Percentiles rank a stretch among this genome's conserved stretches.
phyloP scores from a whole-genome alignment of 1,140 invertebrate genomes.

The Muscidifurax raptorellus region DNA sequence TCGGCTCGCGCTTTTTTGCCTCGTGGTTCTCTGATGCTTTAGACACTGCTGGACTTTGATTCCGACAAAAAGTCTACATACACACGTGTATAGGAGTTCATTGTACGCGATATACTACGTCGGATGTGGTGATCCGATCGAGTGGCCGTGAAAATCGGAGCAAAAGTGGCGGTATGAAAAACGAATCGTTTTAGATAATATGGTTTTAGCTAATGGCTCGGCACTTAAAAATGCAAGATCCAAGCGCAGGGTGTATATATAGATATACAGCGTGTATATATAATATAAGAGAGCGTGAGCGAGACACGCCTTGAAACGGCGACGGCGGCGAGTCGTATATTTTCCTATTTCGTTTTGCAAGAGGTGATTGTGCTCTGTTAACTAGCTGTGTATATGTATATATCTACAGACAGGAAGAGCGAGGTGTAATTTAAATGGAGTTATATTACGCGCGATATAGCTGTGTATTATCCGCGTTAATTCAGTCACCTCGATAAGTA shows the following conservation, averaged over 20 bases:
- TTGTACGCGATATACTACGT: neutral
- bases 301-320: neutral
- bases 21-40: too few species aligned
- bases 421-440: neutral
- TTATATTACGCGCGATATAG: neutral
- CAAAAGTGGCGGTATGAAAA: neutral
- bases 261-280: neutral
- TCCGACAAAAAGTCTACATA: too few species aligned
- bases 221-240: neutral
- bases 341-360: neutral
- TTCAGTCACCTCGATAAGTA: neutral
- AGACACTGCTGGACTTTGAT: too few species aligned
- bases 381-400: neutral
- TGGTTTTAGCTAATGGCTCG: neutral
- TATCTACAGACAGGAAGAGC: neutral
- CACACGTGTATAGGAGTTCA: neutral
- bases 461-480: neutral
- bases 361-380: neutral
- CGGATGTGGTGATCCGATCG: neutral
- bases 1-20: too few species aligned
- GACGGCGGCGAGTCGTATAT: neutral
- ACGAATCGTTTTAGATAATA: neutral
- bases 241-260: neutral
- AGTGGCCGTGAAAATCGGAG: conserved; percentile 17
- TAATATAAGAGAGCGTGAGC: neutral